Conservation (phyloP, 2,888 invertebrate species). For the Maniola hyperantus region DNA sequence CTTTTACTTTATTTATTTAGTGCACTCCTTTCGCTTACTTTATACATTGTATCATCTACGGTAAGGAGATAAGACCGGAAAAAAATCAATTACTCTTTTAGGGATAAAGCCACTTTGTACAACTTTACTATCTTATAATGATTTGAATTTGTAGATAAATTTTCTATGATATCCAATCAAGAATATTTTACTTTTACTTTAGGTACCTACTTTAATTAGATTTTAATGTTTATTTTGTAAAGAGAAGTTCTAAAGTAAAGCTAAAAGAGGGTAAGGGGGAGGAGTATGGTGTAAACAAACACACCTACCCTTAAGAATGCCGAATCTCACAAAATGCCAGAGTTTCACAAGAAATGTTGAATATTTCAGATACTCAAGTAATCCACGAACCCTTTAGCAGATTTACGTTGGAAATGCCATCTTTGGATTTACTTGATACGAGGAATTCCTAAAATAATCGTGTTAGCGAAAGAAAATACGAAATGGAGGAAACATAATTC, state of each 20-base stretch:
- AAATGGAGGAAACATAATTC: not conserved
- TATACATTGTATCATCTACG: no score
- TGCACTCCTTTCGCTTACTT: no score
- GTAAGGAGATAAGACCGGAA: no score
- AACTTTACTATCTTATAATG: no score
- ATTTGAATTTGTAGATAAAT: no score
- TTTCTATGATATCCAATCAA: no score
- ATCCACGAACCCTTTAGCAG: constrained; percentile 12
- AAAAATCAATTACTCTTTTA: no score
- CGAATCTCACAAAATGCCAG: not conserved
- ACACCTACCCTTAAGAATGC: constrained; percentile 1
- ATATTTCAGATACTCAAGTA: constrained; percentile 1
- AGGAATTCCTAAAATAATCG: constrained; percentile 5
- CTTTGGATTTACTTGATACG: not conserved
- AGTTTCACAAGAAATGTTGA: constrained; percentile 7
- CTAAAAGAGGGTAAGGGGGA: not conserved
- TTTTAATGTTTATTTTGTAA: not conserved
- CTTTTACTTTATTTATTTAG: no score
- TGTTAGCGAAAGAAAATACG: not conserved
- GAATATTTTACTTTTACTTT: no score
- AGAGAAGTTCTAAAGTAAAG: not conserved
- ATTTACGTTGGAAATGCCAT: constrained; percentile 11
- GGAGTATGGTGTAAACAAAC: not conserved
- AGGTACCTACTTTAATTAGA: no score
- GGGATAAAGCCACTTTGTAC: no score